Evolutionary conservation across 2,888 invertebrate genomes (phyloP).

Genomic region (Tetranychus piercei): DNA sequence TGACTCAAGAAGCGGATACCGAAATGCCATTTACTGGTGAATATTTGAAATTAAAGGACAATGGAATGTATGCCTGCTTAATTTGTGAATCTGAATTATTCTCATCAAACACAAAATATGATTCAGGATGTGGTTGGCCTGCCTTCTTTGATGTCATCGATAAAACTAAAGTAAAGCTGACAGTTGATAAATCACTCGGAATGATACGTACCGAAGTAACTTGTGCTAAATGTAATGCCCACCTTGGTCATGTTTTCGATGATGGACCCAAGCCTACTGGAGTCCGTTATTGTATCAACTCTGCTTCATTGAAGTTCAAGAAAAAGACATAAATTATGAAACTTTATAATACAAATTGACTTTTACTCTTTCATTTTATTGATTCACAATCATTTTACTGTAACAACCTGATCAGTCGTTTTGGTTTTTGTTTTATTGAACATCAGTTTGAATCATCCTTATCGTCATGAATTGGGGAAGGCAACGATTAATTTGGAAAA

Average conservation of each 20-base stretch:
- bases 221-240: constrained; percentile 76
- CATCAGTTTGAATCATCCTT: too few relatives aligned
- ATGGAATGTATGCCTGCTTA: constrained; percentile 74
- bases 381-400: neutral
- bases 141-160: constrained; percentile 40
- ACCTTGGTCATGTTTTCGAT: constrained; percentile 90
- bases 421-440: neutral
- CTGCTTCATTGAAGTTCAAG: constrained; percentile 20
- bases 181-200: constrained; percentile 51
- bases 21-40: constrained; percentile 51
- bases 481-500: too few relatives aligned
- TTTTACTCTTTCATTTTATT: neutral
- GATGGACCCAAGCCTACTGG: constrained; percentile 85
- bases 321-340: neutral
- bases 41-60: constrained; percentile 69
- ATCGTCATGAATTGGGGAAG: too few relatives aligned
- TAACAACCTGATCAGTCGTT: neutral
- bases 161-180: constrained; percentile 23
- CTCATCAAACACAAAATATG: constrained; percentile 80
- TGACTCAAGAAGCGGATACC: constrained; percentile 82
- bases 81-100: constrained; percentile 80
- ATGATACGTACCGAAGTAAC: constrained; percentile 76
- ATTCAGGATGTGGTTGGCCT: constrained; percentile 64
- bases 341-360: neutral
- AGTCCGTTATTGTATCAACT: constrained; percentile 47